Conservation (phyloP, 2,888 invertebrate species). For the Isoperla grammatica region DNA sequence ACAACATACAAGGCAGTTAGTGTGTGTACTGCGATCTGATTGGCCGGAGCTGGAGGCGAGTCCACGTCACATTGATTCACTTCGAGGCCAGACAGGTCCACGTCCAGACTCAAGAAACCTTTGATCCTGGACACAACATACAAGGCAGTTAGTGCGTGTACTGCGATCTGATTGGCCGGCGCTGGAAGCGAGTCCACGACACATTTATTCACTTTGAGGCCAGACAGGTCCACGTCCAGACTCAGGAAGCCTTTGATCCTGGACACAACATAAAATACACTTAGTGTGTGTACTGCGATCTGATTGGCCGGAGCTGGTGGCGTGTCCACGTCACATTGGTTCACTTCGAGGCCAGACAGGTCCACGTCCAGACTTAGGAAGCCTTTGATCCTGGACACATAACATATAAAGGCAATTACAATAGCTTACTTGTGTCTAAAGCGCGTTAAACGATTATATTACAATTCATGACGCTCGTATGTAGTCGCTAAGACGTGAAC, state of each 20-base stretch:
- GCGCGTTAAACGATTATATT: no score
- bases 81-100: conserved; percentile 72
- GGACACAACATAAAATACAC: conserved; percentile 30
- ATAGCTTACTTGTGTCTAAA: no score
- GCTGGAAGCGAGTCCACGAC: conserved; percentile 46
- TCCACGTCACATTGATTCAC: conserved; percentile 78
- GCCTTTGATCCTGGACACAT: conserved; percentile 51
- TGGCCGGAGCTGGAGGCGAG: conserved; percentile 38
- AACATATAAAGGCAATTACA: no score
- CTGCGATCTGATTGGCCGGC: conserved; percentile 59
- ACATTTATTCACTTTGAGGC: conserved; percentile 81
- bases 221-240: conserved; percentile 74
- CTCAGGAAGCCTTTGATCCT: conserved; percentile 59
- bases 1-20: neutral
- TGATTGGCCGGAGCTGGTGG: conserved; percentile 47
- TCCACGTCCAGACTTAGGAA: conserved; percentile 73
- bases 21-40: conserved; percentile 61
- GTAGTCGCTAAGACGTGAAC: no score
- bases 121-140: conserved; percentile 44
- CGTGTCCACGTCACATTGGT: conserved; percentile 68
- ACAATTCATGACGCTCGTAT: no score
- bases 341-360: conserved; percentile 71
- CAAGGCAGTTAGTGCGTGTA: conserved; percentile 36
- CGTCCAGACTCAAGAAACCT: conserved; percentile 66
- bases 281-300: conserved; percentile 54